Evolutionary conservation across 2,888 invertebrate species (phyloP).

Genomic region (Galerucella calmariensis): DNA sequence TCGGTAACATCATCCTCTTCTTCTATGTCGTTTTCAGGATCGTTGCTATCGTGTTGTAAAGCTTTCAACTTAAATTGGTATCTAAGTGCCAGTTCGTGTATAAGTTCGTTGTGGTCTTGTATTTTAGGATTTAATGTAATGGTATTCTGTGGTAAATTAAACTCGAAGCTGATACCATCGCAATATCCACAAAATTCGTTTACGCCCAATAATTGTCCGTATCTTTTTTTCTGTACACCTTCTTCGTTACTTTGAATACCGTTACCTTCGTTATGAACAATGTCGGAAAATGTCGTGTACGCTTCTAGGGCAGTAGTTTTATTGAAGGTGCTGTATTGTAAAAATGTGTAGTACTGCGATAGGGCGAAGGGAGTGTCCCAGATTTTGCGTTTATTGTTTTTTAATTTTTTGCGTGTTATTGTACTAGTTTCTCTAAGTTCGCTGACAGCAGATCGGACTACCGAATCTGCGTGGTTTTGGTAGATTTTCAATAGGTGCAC

Average conservation of each 20-base stretch:
- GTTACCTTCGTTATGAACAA: slow-evolving; percentile 1
- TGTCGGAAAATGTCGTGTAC: slow-evolving; percentile 42
- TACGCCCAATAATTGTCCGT: slow-evolving; percentile 49
- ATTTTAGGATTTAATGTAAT: slow-evolving; percentile 68
- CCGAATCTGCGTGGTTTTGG: slow-evolving; percentile 75
- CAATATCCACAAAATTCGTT: slow-evolving; percentile 49
- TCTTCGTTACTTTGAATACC: slow-evolving; percentile 26
- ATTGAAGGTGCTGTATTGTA: slow-evolving; percentile 49
- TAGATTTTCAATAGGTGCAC: slow-evolving; percentile 78
- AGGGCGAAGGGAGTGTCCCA: slow-evolving; percentile 60
- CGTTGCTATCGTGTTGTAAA: slow-evolving; percentile 38
- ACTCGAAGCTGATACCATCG: slow-evolving; percentile 56
- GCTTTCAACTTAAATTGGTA: slow-evolving; percentile 59
- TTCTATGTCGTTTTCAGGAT: slow-evolving; percentile 37
- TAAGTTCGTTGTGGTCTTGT: slow-evolving; percentile 65
- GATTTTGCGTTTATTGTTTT: slow-evolving; percentile 24
- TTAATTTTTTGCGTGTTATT: slow-evolving; percentile 17
- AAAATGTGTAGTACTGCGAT: slow-evolving; percentile 65
- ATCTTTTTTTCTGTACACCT: slow-evolving; percentile 38
- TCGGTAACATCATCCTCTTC: slow-evolving; percentile 29
- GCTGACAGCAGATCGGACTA: slow-evolving; percentile 71
- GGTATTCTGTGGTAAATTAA: slow-evolving; percentile 69
- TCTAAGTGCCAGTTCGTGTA: slow-evolving; percentile 61
- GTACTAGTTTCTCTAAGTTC: slow-evolving; percentile 65
- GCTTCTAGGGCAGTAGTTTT: slow-evolving; percentile 46